Conservation (phyloP, 1,140 invertebrate genomes). For the Belonocnema kinseyi region DNA sequence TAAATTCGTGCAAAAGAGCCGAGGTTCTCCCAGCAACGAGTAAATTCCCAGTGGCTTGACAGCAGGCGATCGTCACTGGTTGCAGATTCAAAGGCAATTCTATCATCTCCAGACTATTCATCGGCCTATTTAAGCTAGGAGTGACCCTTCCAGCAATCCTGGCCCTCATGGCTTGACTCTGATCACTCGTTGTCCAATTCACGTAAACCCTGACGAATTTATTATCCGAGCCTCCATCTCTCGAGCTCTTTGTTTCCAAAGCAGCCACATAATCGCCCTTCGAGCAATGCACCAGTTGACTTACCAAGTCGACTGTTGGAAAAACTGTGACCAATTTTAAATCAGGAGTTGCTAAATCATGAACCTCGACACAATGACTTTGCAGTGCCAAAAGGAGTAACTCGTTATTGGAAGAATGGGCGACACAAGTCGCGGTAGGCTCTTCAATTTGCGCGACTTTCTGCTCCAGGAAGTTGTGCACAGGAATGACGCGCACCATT, state of each 20-base stretch:
- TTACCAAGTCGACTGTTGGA: conserved; percentile 81
- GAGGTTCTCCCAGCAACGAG: conserved; percentile 76
- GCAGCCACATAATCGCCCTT: conserved; percentile 80
- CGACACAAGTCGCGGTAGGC: conserved; percentile 79
- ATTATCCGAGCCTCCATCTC: conserved; percentile 74
- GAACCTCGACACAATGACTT: conserved; percentile 80
- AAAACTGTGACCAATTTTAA: conserved; percentile 76
- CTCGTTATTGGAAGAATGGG: conserved; percentile 65
- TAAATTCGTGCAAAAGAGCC: conserved; percentile 78
- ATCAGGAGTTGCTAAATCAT: conserved; percentile 74
- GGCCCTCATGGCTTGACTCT: conserved; percentile 80
- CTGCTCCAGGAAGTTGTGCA: conserved; percentile 82
- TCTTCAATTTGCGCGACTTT: conserved; percentile 81
- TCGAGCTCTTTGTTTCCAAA: conserved; percentile 78
- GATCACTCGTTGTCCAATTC: conserved; percentile 77
- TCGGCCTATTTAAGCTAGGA: conserved; percentile 78
- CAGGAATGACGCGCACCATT: conserved; percentile 84
- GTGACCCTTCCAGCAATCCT: conserved; percentile 83
- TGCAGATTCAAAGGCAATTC: conserved; percentile 79
- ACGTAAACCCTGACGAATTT: conserved; percentile 81
- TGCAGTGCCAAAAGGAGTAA: conserved; percentile 77
- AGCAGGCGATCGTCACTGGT: conserved; percentile 79
- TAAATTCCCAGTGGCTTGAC: conserved; percentile 80
- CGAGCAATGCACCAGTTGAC: conserved; percentile 77
- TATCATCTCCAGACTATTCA: conserved; percentile 81